phyloP scores from a whole-genome alignment of 2,888 invertebrate species.

The Pandemis corylana region DNA sequence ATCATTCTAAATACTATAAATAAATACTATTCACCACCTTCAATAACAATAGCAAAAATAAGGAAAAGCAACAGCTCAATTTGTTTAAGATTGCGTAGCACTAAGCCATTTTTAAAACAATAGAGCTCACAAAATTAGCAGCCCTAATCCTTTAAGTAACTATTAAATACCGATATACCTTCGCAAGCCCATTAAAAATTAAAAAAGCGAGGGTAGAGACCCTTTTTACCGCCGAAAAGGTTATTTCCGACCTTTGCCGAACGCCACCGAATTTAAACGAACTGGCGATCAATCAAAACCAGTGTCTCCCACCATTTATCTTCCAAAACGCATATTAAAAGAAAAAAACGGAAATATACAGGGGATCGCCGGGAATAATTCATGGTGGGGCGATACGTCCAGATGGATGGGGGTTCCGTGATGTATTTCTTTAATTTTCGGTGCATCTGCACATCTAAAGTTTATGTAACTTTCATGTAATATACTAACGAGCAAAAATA shows the following conservation, averaged over 20 bases:
- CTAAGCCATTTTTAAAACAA: background rate
- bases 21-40: too few relatives aligned
- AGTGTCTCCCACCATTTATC: conserved; percentile 79
- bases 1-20: too few relatives aligned
- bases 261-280: conserved; percentile 64
- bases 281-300: conserved; percentile 73
- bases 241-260: conserved; percentile 44
- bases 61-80: too few relatives aligned
- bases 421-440: background rate
- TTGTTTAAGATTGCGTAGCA: too few relatives aligned
- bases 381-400: conserved; percentile 51
- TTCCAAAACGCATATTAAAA: conserved; percentile 75
- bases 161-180: conserved; percentile 13
- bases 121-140: conserved; percentile 1
- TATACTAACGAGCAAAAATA: too few relatives aligned
- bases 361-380: conserved; percentile 62
- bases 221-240: conserved; percentile 36
- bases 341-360: conserved; percentile 60
- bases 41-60: too few relatives aligned
- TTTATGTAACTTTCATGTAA: background rate
- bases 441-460: background rate
- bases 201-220: conserved; percentile 30
- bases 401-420: conserved; percentile 25
- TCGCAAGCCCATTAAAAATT: conserved; percentile 36
- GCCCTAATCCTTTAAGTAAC: conserved; percentile 23